Conservation (phyloP, 1,140 invertebrate genomes). For the Diabrotica undecimpunctata region DNA sequence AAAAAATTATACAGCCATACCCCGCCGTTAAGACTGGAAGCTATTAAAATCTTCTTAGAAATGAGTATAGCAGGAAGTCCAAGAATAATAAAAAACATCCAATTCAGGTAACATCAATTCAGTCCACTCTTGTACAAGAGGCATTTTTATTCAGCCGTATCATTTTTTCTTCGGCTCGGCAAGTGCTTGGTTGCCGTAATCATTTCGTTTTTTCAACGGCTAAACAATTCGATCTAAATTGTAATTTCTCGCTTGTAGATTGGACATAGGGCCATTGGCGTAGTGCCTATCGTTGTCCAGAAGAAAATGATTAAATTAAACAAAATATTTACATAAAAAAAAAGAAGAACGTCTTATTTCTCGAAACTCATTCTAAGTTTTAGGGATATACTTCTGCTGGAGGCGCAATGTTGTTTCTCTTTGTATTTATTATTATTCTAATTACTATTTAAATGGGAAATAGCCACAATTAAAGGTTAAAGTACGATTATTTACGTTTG, state of each 20-base stretch:
- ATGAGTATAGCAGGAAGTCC: not conserved
- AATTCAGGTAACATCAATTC: slow-evolving; percentile 1
- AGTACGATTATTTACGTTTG: too few species aligned
- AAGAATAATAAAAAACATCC: not conserved
- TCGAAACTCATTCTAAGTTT: too few species aligned
- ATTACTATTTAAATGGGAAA: too few species aligned
- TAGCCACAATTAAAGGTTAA: too few species aligned
- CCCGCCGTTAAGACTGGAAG: not conserved
- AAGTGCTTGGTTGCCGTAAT: slow-evolving; percentile 5
- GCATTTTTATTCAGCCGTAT: not conserved
- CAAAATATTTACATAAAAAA: too few species aligned
- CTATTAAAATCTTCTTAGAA: slow-evolving; percentile 1
- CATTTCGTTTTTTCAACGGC: slow-evolving; percentile 1
- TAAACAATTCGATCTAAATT: slow-evolving; percentile 7
- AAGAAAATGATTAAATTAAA: too few species aligned
- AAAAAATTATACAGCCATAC: not conserved
- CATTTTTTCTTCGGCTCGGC: not conserved
- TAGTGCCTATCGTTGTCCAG: not conserved
- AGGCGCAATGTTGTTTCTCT: too few species aligned
- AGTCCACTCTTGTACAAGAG: not conserved
- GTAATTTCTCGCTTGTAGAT: slow-evolving; percentile 13
- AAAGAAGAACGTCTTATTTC: too few species aligned
- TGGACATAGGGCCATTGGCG: slow-evolving; percentile 6
- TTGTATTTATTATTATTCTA: too few species aligned
- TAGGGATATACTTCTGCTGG: too few species aligned